Percentiles rank a stretch among this genome's conserved stretches.
Evolutionary conservation across 2,113 vertebrate species (phyloP).

Genomic region (Spermophilus dauricus): DNA sequence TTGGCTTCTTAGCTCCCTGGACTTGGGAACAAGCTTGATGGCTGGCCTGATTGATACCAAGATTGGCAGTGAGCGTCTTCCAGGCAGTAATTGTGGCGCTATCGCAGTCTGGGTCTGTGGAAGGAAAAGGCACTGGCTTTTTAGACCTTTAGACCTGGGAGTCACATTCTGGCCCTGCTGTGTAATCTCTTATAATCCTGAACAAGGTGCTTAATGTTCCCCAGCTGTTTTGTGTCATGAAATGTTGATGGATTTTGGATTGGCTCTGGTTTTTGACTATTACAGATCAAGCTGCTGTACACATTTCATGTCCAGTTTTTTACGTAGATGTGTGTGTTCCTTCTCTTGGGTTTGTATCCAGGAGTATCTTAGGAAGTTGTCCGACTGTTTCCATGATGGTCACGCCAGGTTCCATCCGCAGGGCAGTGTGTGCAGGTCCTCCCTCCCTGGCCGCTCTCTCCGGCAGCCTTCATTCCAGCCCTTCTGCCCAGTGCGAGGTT

Average conservation of each 20-base stretch:
- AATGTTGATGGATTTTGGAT: background rate
- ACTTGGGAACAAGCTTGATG: background rate
- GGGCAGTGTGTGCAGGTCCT: background rate
- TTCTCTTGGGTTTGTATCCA: background rate
- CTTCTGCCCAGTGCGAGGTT: background rate
- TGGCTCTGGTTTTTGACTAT: background rate
- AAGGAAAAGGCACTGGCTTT: background rate
- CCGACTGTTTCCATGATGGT: background rate
- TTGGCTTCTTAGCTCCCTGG: background rate
- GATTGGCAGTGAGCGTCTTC: background rate
- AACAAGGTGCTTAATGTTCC: background rate
- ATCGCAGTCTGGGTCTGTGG: background rate
- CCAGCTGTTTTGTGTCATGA: background rate
- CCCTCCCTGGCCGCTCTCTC: background rate
- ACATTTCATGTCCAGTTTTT: background rate
- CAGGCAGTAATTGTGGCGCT: background rate
- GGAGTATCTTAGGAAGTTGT: background rate
- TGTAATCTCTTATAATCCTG: background rate
- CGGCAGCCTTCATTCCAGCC: background rate
- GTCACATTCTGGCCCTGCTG: background rate
- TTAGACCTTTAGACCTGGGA: background rate
- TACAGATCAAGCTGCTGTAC: background rate
- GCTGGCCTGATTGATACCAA: background rate
- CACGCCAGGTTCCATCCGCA: background rate
- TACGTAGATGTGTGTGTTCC: accelerated